A percentile compares a stretch with the other conserved stretches of the same genome.
Conservation (phyloP, 1,140 invertebrate species). For the Atta cephalotes region DNA sequence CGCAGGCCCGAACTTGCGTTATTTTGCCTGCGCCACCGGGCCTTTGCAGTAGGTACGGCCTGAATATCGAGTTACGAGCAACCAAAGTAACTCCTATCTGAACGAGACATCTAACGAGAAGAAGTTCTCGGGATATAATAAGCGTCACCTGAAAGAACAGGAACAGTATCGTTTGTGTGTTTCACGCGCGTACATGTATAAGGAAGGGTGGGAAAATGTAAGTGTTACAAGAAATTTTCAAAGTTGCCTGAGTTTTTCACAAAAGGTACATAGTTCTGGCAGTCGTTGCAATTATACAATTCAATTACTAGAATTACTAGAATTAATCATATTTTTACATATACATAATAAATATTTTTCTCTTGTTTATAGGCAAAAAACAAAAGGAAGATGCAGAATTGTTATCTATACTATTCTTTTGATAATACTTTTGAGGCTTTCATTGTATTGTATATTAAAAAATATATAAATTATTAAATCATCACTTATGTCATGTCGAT, state of each 20-base stretch:
- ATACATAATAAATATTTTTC: no score
- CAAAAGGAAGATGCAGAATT: no score
- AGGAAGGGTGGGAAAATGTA: slow-evolving; percentile 16
- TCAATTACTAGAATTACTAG: no score
- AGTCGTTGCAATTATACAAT: no score
- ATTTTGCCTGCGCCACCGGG: slow-evolving; percentile 67
- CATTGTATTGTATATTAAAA: no score
- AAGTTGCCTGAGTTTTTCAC: not conserved
- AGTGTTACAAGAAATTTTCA: slow-evolving; percentile 3
- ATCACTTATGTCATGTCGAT: no score
- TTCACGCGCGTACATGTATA: slow-evolving; percentile 27
- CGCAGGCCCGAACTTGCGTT: slow-evolving; percentile 75
- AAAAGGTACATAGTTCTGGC: not conserved
- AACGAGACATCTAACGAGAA: slow-evolving; percentile 80
- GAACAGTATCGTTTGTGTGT: slow-evolving; percentile 57
- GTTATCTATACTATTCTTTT: no score
- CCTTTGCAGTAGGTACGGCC: slow-evolving; percentile 55
- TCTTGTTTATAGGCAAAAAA: no score
- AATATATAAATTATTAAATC: no score
- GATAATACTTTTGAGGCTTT: no score
- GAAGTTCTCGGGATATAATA: slow-evolving; percentile 56
- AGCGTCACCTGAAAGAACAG: slow-evolving; percentile 48
- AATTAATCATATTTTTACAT: no score
- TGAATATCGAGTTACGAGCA: slow-evolving; percentile 78
- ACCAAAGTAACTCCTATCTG: slow-evolving; percentile 79